These are phyloP conservation scores for Lamproptera curius DNA, from an alignment of 2,888 invertebrate genomes.

Conservation along the genomic window DNA sequence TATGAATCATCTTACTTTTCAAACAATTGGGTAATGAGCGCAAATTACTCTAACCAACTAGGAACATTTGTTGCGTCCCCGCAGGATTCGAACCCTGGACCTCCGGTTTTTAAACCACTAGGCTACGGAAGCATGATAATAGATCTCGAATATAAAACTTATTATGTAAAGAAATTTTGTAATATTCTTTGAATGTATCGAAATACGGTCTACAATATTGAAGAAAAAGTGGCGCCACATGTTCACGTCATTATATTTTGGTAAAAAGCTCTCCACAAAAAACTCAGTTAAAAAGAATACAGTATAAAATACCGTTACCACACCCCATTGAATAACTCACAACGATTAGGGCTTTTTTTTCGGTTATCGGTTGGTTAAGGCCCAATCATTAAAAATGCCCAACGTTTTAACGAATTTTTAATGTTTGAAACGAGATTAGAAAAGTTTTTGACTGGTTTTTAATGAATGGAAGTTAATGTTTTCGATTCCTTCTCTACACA, in stretches of 20 bases:
- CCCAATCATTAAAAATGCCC: not conserved
- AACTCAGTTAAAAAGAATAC: slow-evolving; percentile 52
- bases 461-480: not conserved
- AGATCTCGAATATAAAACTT: too few relatives aligned
- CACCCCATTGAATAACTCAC: slow-evolving; percentile 29
- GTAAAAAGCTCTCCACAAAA: slow-evolving; percentile 18
- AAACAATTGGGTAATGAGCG: too few relatives aligned
- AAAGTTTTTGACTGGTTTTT: not conserved
- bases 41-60: too few relatives aligned
- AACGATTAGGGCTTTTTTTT: not conserved
- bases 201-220: too few relatives aligned
- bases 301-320: slow-evolving; percentile 44
- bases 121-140: too few relatives aligned
- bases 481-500: too few relatives aligned
- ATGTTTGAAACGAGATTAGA: not conserved
- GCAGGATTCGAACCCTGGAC: too few relatives aligned
- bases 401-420: slow-evolving; percentile 22
- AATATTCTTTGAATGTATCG: too few relatives aligned
- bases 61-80: too few relatives aligned
- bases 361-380: slow-evolving; percentile 6
- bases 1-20: too few relatives aligned
- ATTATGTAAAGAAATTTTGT: too few relatives aligned
- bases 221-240: slow-evolving; percentile 13
- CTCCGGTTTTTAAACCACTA: too few relatives aligned
- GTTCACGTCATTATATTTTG: slow-evolving; percentile 17